Evolutionary conservation across 2,113 vertebrate species (phyloP).

Genomic region (Papio anubis): DNA sequence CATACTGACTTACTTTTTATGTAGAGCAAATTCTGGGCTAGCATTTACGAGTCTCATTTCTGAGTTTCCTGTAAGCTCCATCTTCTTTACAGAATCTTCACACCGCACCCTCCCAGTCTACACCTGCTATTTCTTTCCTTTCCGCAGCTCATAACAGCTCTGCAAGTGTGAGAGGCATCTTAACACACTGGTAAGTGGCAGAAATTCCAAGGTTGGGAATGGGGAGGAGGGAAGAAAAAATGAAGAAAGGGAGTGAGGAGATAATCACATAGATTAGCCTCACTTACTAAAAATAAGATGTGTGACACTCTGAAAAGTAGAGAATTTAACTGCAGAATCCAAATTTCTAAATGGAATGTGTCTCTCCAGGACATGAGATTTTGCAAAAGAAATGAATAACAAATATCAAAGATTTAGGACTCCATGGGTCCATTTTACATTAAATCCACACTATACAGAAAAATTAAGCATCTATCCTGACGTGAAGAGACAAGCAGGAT

Average conservation of each 20-base stretch:
- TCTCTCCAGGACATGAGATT: constrained; percentile 35
- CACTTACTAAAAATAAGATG: constrained; percentile 64
- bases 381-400: constrained; percentile 24
- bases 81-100: neutral
- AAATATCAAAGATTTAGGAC: neutral
- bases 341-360: constrained; percentile 47
- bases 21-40: neutral
- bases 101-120: neutral
- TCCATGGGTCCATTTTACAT: neutral
- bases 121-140: constrained; percentile 44
- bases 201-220: constrained; percentile 52
- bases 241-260: neutral
- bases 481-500: neutral
- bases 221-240: neutral
- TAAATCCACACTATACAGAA: neutral
- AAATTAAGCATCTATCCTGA: neutral
- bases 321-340: constrained; percentile 45
- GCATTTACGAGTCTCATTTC: constrained; percentile 22
- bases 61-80: constrained; percentile 10
- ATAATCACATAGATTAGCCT: constrained; percentile 56
- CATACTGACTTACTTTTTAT: constrained; percentile 11
- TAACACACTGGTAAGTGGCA: constrained; percentile 55
- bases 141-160: constrained; percentile 28
- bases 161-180: constrained; percentile 65
- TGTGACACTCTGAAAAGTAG: constrained; percentile 55